These are phyloP conservation scores for Danio albolineatus DNA, from an alignment of 2,797 vertebrate species.

Conservation along the genomic window DNA sequence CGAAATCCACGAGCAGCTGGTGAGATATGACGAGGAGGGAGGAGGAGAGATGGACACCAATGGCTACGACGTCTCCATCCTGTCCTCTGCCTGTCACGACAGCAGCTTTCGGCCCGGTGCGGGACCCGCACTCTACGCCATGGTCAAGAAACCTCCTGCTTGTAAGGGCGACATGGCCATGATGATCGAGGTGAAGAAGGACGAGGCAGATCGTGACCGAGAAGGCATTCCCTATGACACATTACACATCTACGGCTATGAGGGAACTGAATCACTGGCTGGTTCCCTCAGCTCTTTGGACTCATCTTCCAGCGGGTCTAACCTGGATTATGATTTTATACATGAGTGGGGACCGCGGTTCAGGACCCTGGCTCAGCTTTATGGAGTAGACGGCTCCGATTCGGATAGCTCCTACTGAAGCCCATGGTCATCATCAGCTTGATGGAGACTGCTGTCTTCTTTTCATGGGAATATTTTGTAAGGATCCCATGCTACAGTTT, in stretches of 20 bases:
- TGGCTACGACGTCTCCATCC: conserved; percentile 94
- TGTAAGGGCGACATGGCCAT: conserved; percentile 90
- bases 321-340: conserved; percentile 93
- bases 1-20: conserved; percentile 96
- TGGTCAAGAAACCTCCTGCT: conserved; percentile 82
- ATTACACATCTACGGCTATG: conserved; percentile 93
- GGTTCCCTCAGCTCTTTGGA: conserved; percentile 93
- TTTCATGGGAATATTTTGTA: conserved; percentile 16
- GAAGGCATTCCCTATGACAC: conserved; percentile 92
- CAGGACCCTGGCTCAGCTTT: conserved; percentile 93
- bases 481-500: not conserved
- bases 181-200: conserved; percentile 96
- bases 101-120: conserved; percentile 66
- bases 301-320: conserved; percentile 86
- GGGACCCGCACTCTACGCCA: conserved; percentile 79
- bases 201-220: conserved; percentile 91
- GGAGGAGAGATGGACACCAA: conserved; percentile 99
- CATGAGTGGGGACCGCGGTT: conserved; percentile 96
- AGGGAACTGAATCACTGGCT: conserved; percentile 90
- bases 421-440: not conserved
- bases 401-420: conserved; percentile 67
- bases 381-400: conserved; percentile 82
- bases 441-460: not conserved
- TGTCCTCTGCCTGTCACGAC: conserved; percentile 85
- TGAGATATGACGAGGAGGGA: conserved; percentile 95